Percentiles rank a stretch among this genome's conserved stretches.
These are phyloP conservation scores for Albula glossodonta DNA, from an alignment of 2,113 vertebrate species.

Conservation along the genomic window DNA sequence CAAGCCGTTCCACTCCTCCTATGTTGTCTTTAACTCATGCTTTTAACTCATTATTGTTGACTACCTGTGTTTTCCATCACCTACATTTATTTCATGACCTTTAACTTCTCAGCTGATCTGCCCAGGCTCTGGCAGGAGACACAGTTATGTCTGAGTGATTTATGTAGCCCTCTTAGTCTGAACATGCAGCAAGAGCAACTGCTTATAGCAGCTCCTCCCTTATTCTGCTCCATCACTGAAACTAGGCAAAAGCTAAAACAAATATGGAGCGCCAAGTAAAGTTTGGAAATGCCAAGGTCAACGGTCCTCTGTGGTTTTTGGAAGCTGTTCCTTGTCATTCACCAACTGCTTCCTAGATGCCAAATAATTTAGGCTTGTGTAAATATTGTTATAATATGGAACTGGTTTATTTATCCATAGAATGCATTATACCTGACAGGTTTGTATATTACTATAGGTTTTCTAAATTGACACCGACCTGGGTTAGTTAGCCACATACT, in stretches of 20 bases:
- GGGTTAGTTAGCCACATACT: neutral
- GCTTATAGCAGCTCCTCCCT: slow-evolving; percentile 33
- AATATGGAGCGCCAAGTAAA: slow-evolving; percentile 19
- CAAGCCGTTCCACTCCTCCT: too few species aligned
- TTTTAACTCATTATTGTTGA: too few species aligned
- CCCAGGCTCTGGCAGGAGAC: neutral
- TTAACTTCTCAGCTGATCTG: too few species aligned
- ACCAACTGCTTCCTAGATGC: slow-evolving; percentile 24
- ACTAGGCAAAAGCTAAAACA: slow-evolving; percentile 18
- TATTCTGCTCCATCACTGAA: slow-evolving; percentile 35
- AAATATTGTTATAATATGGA: slow-evolving; percentile 43
- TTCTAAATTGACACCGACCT: neutral
- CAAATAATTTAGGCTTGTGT: slow-evolving; percentile 37
- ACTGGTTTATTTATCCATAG: slow-evolving; percentile 49
- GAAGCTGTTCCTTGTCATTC: slow-evolving; percentile 48
- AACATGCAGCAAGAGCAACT: slow-evolving; percentile 43
- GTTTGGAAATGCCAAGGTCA: slow-evolving; percentile 38
- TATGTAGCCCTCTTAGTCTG: slow-evolving; percentile 33
- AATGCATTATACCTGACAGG: slow-evolving; percentile 39
- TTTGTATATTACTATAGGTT: neutral
- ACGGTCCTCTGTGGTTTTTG: slow-evolving; percentile 37
- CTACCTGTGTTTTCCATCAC: too few species aligned
- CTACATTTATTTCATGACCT: too few species aligned
- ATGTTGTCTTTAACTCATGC: too few species aligned
- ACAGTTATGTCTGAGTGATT: slow-evolving; percentile 31